phyloP scores from a whole-genome alignment of 1,140 invertebrate species.

The Zeugodacus cucurbitae region DNA sequence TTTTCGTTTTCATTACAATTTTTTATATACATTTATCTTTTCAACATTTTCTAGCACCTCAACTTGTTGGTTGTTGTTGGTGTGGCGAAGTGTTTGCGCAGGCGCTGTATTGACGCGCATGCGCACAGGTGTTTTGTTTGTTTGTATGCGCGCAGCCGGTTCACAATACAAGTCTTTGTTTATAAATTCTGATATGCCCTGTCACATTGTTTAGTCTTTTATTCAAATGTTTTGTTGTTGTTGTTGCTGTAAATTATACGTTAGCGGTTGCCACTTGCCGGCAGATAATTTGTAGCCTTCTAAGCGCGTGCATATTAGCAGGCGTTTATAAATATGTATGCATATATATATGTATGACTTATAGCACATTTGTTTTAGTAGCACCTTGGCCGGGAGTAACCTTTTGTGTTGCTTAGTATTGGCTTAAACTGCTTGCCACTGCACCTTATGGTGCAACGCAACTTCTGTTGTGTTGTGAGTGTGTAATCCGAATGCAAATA shows the following conservation, averaged over 20 bases:
- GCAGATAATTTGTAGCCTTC: background rate
- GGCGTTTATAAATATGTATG: background rate
- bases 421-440: background rate
- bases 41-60: background rate
- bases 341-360: background rate
- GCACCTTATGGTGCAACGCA: background rate
- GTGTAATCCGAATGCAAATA: background rate
- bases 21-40: background rate
- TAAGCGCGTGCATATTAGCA: background rate
- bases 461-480: background rate
- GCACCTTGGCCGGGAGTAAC: constrained; percentile 17
- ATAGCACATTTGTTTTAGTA: background rate
- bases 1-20: background rate
- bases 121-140: constrained; percentile 18
- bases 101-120: background rate
- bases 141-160: background rate
- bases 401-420: background rate
- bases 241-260: background rate
- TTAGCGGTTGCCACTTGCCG: background rate
- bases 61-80: background rate
- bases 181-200: background rate
- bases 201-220: background rate
- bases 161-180: background rate
- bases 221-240: background rate
- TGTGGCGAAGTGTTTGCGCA: background rate